Evolutionary conservation across 1,140 invertebrate species (phyloP).

Genomic region (Rhopalosiphum maidis): DNA sequence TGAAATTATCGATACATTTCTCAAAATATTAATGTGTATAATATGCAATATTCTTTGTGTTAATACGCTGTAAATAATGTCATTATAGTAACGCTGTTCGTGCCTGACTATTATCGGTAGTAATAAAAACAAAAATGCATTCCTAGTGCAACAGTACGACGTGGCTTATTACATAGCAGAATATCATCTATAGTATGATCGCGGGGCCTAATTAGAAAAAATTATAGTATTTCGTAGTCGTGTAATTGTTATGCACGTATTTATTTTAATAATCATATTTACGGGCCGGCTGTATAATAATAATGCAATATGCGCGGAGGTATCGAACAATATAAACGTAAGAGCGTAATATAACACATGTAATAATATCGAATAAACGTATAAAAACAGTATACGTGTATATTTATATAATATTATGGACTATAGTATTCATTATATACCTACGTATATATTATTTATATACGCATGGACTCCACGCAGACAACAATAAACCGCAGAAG

Average conservation of each 20-base stretch:
- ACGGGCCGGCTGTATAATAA: no score
- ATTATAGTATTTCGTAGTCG: background rate
- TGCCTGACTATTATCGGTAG: background rate
- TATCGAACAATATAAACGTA: no score
- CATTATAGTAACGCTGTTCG: background rate
- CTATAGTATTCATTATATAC: conserved; percentile 7
- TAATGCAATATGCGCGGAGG: no score
- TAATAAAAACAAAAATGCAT: background rate
- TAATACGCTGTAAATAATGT: background rate
- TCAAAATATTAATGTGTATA: no score
- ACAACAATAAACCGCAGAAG: conserved; percentile 13
- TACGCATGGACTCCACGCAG: background rate
- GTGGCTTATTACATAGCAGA: background rate
- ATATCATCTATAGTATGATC: background rate
- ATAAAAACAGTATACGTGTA: no score
- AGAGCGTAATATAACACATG: no score
- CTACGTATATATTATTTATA: background rate
- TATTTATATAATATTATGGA: background rate
- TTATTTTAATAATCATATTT: background rate
- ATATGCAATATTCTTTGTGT: no score
- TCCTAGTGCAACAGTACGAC: background rate
- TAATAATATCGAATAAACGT: no score
- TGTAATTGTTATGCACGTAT: background rate
- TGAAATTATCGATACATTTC: background rate
- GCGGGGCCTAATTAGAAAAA: background rate